These are phyloP conservation scores for Macrocentrus cingulum DNA, from an alignment of 1,140 invertebrate genomes.

Conservation along the genomic window DNA sequence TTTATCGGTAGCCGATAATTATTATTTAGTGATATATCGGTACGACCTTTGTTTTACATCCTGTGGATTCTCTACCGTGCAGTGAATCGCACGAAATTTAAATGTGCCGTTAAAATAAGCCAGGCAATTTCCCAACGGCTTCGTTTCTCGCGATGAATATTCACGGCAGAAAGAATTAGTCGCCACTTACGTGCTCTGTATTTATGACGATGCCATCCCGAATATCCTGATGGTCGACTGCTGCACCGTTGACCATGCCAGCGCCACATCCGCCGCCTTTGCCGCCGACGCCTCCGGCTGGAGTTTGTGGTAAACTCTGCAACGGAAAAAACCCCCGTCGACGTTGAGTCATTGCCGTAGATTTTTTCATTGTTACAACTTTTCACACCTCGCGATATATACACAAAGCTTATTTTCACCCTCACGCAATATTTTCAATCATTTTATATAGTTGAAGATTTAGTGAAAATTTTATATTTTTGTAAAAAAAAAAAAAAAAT, in stretches of 20 bases:
- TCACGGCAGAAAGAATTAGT: background rate
- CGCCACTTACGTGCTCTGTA: conserved; percentile 50
- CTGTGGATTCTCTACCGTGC: background rate
- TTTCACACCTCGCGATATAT: too few relatives aligned
- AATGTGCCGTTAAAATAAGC: too few relatives aligned
- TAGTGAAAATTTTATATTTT: too few relatives aligned
- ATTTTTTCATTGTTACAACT: too few relatives aligned
- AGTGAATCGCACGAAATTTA: conserved; percentile 5
- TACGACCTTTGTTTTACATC: too few relatives aligned
- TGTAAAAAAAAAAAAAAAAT: too few relatives aligned
- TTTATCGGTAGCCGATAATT: too few relatives aligned
- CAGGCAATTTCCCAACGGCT: conserved; percentile 4
- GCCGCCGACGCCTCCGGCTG: conserved; percentile 49
- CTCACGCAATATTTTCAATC: too few relatives aligned
- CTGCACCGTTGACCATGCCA: conserved; percentile 50
- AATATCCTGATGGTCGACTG: conserved; percentile 48
- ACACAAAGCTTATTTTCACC: too few relatives aligned
- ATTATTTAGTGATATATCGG: too few relatives aligned
- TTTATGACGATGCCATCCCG: conserved; percentile 49
- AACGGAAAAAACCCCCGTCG: conserved; percentile 37
- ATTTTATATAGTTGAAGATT: too few relatives aligned
- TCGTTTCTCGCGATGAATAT: conserved; percentile 9
- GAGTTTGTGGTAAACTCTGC: conserved; percentile 61
- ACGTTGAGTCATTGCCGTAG: conserved; percentile 11
- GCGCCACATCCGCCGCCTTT: conserved; percentile 43